Evolutionary conservation across 2,888 invertebrate species (phyloP).

Genomic region (Cecidostiba fungosa): DNA sequence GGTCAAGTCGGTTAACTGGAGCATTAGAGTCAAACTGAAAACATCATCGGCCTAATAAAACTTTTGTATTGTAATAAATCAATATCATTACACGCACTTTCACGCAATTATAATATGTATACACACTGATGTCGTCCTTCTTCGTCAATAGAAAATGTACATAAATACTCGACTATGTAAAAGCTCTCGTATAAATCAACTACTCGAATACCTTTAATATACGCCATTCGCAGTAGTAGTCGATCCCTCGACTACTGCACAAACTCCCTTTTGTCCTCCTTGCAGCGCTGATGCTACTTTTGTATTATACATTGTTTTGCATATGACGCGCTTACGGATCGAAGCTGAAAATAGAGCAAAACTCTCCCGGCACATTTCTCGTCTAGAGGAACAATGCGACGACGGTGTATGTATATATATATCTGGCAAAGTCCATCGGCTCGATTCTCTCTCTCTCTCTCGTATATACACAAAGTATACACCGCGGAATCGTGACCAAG

Average conservation of each 20-base stretch:
- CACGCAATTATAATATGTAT: too few relatives aligned
- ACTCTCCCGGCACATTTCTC: slow-evolving; percentile 49
- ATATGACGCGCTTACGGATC: slow-evolving; percentile 53
- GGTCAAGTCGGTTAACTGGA: slow-evolving; percentile 47
- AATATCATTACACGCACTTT: too few relatives aligned
- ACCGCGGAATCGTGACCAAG: slow-evolving; percentile 76
- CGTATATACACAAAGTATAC: not conserved
- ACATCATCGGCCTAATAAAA: too few relatives aligned
- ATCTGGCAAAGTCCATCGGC: slow-evolving; percentile 56
- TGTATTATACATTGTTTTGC: slow-evolving; percentile 60
- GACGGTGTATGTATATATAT: not conserved
- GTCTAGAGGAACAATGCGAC: slow-evolving; percentile 15
- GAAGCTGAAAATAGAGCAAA: slow-evolving; percentile 60
- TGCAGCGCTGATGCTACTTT: slow-evolving; percentile 48
- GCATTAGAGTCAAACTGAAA: slow-evolving; percentile 54
- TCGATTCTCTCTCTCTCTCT: slow-evolving; percentile 23
- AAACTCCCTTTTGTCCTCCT: slow-evolving; percentile 29
- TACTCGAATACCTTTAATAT: slow-evolving; percentile 37
- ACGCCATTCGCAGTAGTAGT: slow-evolving; percentile 23
- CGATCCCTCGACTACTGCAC: slow-evolving; percentile 50
- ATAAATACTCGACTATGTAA: too few relatives aligned
- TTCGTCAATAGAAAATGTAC: not conserved
- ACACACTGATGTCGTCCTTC: not conserved
- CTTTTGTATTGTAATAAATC: too few relatives aligned
- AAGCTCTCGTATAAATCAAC: slow-evolving; percentile 34